Conservation (phyloP, 2,113 vertebrate species). For the Pontoporia blainvillei region DNA sequence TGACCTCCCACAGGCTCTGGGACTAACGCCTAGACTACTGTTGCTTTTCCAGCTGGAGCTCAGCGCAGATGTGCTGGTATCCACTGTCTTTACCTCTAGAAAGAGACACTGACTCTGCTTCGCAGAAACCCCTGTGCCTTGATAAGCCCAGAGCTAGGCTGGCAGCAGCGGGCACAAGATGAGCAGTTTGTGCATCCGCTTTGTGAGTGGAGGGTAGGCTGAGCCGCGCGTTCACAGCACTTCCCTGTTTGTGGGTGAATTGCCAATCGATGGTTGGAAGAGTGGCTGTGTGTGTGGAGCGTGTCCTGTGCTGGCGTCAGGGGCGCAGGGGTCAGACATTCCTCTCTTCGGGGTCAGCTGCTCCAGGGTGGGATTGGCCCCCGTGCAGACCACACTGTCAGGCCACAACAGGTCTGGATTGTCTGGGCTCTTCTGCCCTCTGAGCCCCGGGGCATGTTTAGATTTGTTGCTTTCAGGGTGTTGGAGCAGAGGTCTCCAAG, state of each 20-base stretch:
- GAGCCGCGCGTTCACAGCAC: rapidly evolving
- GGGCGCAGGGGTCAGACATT: too few species aligned
- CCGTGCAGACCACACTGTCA: rapidly evolving
- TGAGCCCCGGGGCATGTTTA: not conserved
- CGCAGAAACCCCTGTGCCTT: not conserved
- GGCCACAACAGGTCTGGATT: rapidly evolving
- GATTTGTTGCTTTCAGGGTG: not conserved
- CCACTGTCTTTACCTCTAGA: not conserved
- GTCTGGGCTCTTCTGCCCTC: rapidly evolving
- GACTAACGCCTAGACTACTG: too few species aligned
- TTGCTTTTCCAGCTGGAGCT: not conserved
- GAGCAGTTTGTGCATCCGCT: rapidly evolving
- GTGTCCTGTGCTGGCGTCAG: rapidly evolving
- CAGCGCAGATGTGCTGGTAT: too few species aligned
- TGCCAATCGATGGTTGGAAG: rapidly evolving
- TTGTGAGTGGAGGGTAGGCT: rapidly evolving
- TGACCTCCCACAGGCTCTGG: not conserved
- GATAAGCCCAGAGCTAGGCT: not conserved
- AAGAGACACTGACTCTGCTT: not conserved
- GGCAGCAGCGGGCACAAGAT: too few species aligned
- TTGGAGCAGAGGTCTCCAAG: not conserved
- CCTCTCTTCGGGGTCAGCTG: not conserved
- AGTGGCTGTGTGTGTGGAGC: not conserved
- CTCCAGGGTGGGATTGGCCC: rapidly evolving
- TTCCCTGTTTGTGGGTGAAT: not conserved